phyloP scores from a whole-genome alignment of 2,797 vertebrate genomes.

The Hoplostethus atlanticus region DNA sequence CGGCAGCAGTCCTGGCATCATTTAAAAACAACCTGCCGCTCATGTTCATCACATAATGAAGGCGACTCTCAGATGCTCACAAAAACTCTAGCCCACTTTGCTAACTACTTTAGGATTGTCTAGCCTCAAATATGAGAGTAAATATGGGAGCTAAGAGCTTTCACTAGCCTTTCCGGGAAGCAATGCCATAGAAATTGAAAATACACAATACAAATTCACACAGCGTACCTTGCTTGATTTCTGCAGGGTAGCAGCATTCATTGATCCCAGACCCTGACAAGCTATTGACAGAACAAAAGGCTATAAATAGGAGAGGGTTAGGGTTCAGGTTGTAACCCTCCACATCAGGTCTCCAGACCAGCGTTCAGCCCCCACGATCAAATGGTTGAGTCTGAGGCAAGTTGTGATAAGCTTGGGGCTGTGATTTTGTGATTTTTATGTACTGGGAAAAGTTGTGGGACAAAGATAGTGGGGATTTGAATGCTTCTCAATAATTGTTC shows the following conservation, averaged over 20 bases:
- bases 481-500: conserved; percentile 57
- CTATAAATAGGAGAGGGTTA: conserved; percentile 54
- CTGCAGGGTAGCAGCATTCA: too few species aligned
- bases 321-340: conserved; percentile 35
- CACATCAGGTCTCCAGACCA: conserved; percentile 35
- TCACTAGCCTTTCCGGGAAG: conserved; percentile 36
- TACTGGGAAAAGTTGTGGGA: conserved; percentile 35
- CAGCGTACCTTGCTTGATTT: too few species aligned
- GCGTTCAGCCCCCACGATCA: conserved; percentile 45
- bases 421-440: conserved; percentile 57
- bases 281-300: conserved; percentile 29
- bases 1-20: conserved; percentile 43
- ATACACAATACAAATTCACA: too few species aligned
- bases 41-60: conserved; percentile 47
- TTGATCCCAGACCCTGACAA: conserved; percentile 21
- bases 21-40: conserved; percentile 51
- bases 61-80: conserved; percentile 4
- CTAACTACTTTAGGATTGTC: too few species aligned
- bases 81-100: conserved; percentile 29
- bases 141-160: conserved; percentile 5
- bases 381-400: conserved; percentile 56
- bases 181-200: conserved; percentile 23
- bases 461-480: conserved; percentile 58
- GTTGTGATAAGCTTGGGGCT: conserved; percentile 64
- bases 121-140: too few species aligned